Base-by-base conservation (phyloP, 2,113 vertebrate genomes). In the Gasterosteus nipponicus region DNA sequence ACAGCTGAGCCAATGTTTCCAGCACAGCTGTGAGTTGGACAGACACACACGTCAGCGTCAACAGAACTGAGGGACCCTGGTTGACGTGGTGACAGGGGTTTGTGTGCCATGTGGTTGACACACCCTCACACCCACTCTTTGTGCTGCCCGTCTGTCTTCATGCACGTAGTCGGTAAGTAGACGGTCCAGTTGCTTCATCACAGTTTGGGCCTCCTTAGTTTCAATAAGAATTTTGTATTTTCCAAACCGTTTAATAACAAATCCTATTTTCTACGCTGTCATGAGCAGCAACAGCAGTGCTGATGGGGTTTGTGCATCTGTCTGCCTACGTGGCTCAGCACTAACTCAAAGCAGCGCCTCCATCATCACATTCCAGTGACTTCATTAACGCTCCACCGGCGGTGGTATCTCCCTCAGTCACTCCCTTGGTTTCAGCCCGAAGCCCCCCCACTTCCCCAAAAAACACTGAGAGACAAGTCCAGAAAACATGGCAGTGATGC, bases 1-100 rank as follows among this genome's bases (percentile, higher is more conserved):
- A 47, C 72, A 47, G 80, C 73, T 90, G 87, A 87, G 77, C 78
- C 82, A 75, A 86, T 86, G 88, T 91, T 88, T 87, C 82, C 83
- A 82, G 71, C 15, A 54, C 49, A 5, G 66, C 58, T 68, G 11
- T 16, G 11, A 39, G 42, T 65, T 35, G 3, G 7, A 56, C 70
- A 49, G 76, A 84, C 82, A 54, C 85, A 84, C 82, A 85, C 39
- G 35, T 83, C 71, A 70, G 51, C 26, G 5, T 51, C 59, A 60
- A 77, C 84, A 70, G 51, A 76, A 73, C 74, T 9, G n/a, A 19
- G 69, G 58, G 69, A 77, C 69, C 19, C 53, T 2, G 7, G 75
- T 77, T 57, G 69, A 70, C 62, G 15, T 1, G 10, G 73, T 31
- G 67, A 85, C 81, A 10, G 0, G 80, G 80, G 77, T 33, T 80